Base-by-base conservation (phyloP, 2,797 vertebrate genomes). In the Steatocranus sp. region DNA sequence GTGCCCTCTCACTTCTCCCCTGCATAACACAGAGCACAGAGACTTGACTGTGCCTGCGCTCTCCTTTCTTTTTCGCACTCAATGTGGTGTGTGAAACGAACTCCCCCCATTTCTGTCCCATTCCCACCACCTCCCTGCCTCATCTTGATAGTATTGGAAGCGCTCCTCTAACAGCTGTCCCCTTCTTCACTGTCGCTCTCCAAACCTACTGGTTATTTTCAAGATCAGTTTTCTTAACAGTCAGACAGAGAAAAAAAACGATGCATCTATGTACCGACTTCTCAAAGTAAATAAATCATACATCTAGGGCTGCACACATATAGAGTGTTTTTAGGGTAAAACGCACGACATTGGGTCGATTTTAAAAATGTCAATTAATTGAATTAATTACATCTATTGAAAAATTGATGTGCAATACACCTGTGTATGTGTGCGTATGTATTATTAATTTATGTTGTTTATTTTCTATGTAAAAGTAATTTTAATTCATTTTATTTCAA, bases 1-100 rank as follows among this genome's bases (percentile, higher is more conserved):
- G 96, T 91, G 95, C 90, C 94, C 95, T 93, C 93, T 92, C 80
- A 38, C 94, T 88, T 92, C 86, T 93, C 91, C 92, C 86, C 90
- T 89, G 91, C 89, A 88, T 78, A 88, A 86, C 91, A 84, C 25
- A 50, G 89, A 93, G 87, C 85, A 89, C 86, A 92, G 87, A 93
- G 84, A 89, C 87, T 93, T 82, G 85, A 86, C 92, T 91, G 88
- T 87, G 87, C 84, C 87, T 91, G 84, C 48, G 6, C 88, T 92
- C 88, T 90, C 88, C 87, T 92, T 94, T 90, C 93, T 86, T 92
- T 61, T 95, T 96, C 94, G 87, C 96, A 96, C 93, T 93, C 95
- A 95, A 95, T 95, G 94, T 96, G 95, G 92, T 92, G 91, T 95
- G 96, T 94, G 94, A 96, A 96, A 95, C 79, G 53, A 89, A 90